These are phyloP conservation scores for Lobophora halterata DNA, from an alignment of 2,888 invertebrate species.

Conservation along the genomic window DNA sequence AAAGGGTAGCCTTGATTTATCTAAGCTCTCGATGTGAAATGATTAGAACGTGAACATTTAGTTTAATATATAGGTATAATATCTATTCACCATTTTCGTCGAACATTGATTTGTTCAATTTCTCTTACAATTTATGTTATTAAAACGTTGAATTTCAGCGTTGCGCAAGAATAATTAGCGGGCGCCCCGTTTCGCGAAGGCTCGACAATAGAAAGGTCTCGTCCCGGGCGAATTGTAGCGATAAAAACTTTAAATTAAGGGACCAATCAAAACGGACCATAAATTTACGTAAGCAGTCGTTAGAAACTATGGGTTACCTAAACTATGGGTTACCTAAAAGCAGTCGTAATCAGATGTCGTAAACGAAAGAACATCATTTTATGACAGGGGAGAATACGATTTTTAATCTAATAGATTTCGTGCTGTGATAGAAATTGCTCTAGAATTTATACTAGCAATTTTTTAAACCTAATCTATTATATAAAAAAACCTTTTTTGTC, in stretches of 20 bases:
- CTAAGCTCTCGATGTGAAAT: constrained; percentile 22
- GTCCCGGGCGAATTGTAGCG: constrained; percentile 43
- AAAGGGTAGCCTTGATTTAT: constrained; percentile 57
- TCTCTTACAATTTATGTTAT: no score
- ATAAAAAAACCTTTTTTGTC: no score
- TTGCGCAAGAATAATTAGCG: constrained; percentile 40
- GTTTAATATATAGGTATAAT: no score
- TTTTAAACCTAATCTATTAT: no score
- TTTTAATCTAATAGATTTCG: neutral
- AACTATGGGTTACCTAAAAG: constrained; percentile 16
- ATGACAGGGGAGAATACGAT: constrained; percentile 3
- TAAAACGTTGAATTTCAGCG: constrained; percentile 4
- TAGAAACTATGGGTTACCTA: constrained; percentile 13
- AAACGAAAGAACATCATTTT: constrained; percentile 19
- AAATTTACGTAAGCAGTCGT: constrained; percentile 27
- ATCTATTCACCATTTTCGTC: no score
- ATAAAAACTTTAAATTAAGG: constrained; percentile 49
- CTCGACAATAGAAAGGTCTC: constrained; percentile 35
- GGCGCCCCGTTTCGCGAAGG: constrained; percentile 25
- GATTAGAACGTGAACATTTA: constrained; percentile 20
- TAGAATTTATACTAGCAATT: no score
- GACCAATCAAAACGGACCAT: constrained; percentile 38
- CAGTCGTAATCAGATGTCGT: constrained; percentile 13
- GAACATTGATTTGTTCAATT: no score
- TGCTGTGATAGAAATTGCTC: no score